phyloP scores from a whole-genome alignment of 2,113 vertebrate genomes.

The Ploceus nigricollis region DNA sequence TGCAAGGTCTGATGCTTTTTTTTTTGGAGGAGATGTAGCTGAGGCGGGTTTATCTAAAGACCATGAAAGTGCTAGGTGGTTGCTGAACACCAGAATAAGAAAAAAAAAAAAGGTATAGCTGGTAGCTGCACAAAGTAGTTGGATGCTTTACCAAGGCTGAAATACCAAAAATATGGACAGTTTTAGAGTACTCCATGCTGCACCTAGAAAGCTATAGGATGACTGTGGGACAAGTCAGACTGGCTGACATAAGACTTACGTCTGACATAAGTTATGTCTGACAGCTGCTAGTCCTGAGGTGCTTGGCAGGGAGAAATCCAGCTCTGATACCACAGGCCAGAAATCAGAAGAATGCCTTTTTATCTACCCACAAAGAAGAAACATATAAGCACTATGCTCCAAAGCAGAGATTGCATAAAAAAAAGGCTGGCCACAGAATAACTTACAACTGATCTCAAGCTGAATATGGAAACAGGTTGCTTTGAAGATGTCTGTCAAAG shows the following conservation, averaged over 20 bases:
- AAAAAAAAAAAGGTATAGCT: background rate
- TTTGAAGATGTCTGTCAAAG: slow-evolving; percentile 24
- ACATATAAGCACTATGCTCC: background rate
- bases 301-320: background rate
- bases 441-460: background rate
- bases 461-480: slow-evolving; percentile 22
- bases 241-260: background rate
- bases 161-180: background rate
- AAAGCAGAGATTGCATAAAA: background rate
- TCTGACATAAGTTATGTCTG: slow-evolving; percentile 12
- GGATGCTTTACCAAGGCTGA: background rate
- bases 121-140: background rate
- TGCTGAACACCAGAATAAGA: background rate
- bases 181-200: background rate
- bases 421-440: background rate
- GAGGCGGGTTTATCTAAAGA: background rate
- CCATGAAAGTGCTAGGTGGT: background rate
- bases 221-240: background rate
- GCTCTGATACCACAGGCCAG: background rate
- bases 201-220: slow-evolving; percentile 12
- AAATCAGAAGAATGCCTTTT: slow-evolving; percentile 47
- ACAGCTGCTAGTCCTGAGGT: slow-evolving; percentile 31
- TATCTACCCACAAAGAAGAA: slow-evolving; percentile 32
- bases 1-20: background rate
- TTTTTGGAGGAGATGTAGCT: background rate